Evolutionary conservation across 2,797 vertebrate genomes (phyloP), one percentile per base, ranked within the genome.

Genomic region (Pseudochirops corinnae): DNA sequence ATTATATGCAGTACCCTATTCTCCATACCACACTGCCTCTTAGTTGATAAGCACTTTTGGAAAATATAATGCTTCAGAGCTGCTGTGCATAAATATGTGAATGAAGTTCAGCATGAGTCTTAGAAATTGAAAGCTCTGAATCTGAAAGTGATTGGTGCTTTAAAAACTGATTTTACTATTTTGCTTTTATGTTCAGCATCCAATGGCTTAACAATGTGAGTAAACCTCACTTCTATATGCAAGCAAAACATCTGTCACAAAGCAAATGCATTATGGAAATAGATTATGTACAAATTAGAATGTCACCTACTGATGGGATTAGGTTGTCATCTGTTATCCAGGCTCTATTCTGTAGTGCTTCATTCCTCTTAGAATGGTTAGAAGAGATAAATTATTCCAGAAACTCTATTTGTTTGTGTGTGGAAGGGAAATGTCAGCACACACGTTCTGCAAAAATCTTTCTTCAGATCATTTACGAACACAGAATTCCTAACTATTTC

Each of bases 171-270:
- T 0, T 95, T 7, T 93, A 93, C 3, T 94, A 33, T 50, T 91
- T 11, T 74, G 58, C 39, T 90, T 97, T 58, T 0, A 92, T 92
- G 93, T 96, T 95, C 96, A 82, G 24, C 60, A 91, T 94, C 55
- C 90, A 93, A 53, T 91, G 93, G 31, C 24, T 26, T 95, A 24
- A 56, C 91, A 55, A 55, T 10, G 94, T 91, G 39, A 1, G 56
- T 95, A 92, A 96, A 24, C 21, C 0, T 74, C 96, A 92, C 3
- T 93, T 95, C 26, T 97, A 94, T 97, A 5, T 92, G 96, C 52
- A 46, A 50, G 74, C 96, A 95, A 96, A 12, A 1, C 0, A 95
- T 57, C 90, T 94, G 9, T 82, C 92, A 91, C 2, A 92, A 92
- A 91, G 93, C 55, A 92, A 96, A 46, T 67, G 12, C 1, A 58